Percentiles rank a stretch among this genome's conserved stretches.
Conservation (phyloP, 1,140 invertebrate species). For the Calycopis cecrops region DNA sequence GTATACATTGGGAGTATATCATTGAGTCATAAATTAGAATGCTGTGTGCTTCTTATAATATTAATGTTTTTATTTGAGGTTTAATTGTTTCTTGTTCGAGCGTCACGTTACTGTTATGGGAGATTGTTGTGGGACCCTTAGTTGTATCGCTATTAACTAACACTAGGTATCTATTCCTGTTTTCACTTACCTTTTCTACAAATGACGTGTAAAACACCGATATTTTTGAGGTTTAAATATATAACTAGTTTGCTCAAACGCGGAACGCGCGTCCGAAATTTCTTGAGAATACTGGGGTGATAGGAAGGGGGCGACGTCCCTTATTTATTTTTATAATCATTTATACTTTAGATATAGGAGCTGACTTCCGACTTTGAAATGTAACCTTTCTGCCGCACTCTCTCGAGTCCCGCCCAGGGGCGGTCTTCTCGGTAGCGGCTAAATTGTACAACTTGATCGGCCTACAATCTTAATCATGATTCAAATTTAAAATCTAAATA, state of each 20-base stretch:
- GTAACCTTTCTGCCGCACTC: conserved; percentile 17
- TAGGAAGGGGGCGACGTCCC: conserved; percentile 44
- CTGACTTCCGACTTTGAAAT: conserved; percentile 44
- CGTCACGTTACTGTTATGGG: conserved; percentile 8
- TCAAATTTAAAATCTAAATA: conserved; percentile 31
- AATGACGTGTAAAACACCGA: conserved; percentile 36
- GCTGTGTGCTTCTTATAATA: conserved; percentile 37
- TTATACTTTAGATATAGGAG: conserved; percentile 64
- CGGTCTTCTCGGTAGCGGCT: conserved; percentile 5
- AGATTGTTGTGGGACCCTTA: conserved; percentile 16
- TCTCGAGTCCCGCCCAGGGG: not conserved
- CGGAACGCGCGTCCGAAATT: conserved; percentile 34
- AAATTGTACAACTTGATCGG: conserved; percentile 19
- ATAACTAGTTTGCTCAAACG: conserved; percentile 48
- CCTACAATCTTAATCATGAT: conserved; percentile 28
- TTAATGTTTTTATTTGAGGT: conserved; percentile 39
- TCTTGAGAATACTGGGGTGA: conserved; percentile 31
- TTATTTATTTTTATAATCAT: conserved; percentile 73
- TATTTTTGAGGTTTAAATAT: conserved; percentile 37
- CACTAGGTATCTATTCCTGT: conserved; percentile 10
- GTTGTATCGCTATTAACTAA: conserved; percentile 11
- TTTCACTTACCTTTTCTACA: conserved; percentile 13
- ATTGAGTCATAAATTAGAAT: conserved; percentile 35
- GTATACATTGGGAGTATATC: conserved; percentile 29
- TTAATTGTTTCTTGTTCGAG: conserved; percentile 40